A percentile compares a stretch with the other conserved stretches of the same genome.
phyloP scores from a whole-genome alignment of 1,140 invertebrate species.

The Nasonia vitripennis region DNA sequence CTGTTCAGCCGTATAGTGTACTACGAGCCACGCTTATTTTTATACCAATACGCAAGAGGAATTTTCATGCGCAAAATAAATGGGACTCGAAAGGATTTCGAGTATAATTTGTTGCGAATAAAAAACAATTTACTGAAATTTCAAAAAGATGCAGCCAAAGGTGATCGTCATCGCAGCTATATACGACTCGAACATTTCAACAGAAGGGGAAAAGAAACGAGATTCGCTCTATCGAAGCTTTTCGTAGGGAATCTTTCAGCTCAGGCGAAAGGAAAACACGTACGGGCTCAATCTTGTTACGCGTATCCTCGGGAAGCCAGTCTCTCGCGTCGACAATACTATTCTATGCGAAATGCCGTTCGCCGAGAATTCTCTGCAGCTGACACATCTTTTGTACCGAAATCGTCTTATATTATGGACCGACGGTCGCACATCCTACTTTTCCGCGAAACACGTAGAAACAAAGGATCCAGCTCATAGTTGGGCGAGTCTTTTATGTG shows the following conservation, averaged over 20 bases:
- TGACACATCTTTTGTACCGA: conserved; percentile 55
- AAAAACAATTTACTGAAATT: too few relatives aligned
- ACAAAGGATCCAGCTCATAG: conserved; percentile 50
- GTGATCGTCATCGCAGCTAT: too few relatives aligned
- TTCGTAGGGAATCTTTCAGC: conserved; percentile 17
- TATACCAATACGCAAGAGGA: too few relatives aligned
- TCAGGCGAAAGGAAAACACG: conserved; percentile 25
- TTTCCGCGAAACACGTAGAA: conserved; percentile 53
- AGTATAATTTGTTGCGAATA: too few relatives aligned
- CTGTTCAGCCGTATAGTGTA: too few relatives aligned
- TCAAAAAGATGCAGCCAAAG: too few relatives aligned
- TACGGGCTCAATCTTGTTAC: conserved; percentile 34
- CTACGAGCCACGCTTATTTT: too few relatives aligned
- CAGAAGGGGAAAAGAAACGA: neutral
- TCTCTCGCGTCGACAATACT: conserved; percentile 7
- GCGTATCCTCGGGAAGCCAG: neutral
- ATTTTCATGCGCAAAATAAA: too few relatives aligned
- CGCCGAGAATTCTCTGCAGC: conserved; percentile 56
- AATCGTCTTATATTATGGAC: conserved; percentile 60
- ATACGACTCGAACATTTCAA: too few relatives aligned
- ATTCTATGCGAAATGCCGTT: conserved; percentile 48
- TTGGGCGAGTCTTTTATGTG: neutral
- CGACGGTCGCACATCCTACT: conserved; percentile 54
- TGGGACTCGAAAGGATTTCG: too few relatives aligned
- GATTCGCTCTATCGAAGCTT: conserved; percentile 23